Conservation (phyloP, 2,797 vertebrate genomes). For the Coregonus sp. region DNA sequence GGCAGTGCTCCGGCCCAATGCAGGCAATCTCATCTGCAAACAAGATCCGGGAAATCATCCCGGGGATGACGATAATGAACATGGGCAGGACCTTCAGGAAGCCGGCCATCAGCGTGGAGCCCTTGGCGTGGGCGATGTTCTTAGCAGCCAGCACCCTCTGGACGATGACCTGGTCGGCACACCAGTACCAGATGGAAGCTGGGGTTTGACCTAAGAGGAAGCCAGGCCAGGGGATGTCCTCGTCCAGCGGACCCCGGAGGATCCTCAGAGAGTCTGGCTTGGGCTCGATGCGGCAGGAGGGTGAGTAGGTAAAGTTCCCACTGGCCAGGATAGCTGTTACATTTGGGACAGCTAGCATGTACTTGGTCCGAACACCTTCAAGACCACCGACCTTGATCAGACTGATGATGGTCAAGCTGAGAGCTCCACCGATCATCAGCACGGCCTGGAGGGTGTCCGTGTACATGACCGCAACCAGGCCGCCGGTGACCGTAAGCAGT, state of each 20-base stretch:
- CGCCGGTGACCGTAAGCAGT: slow-evolving; percentile 92
- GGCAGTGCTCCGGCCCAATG: slow-evolving; percentile 96
- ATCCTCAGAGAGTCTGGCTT: slow-evolving; percentile 89
- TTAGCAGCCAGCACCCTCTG: slow-evolving; percentile 96
- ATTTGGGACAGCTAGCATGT: slow-evolving; percentile 93
- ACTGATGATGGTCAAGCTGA: slow-evolving; percentile 91
- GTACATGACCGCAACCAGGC: slow-evolving; percentile 95
- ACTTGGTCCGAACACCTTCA: slow-evolving; percentile 90
- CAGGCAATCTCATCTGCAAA: slow-evolving; percentile 91
- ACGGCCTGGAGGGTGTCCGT: slow-evolving; percentile 96
- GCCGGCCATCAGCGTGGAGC: slow-evolving; percentile 96
- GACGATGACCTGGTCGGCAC: slow-evolving; percentile 98
- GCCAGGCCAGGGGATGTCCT: slow-evolving; percentile 96
- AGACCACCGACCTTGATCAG: slow-evolving; percentile 91
- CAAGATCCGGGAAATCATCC: slow-evolving; percentile 97
- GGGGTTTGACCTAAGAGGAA: slow-evolving; percentile 96
- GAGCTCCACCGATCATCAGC: slow-evolving; percentile 94
- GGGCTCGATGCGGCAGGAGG: slow-evolving; percentile 87
- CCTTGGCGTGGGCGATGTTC: slow-evolving; percentile 93
- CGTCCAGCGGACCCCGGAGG: slow-evolving; percentile 88
- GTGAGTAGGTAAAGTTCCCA: slow-evolving; percentile 85
- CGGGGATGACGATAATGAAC: slow-evolving; percentile 97
- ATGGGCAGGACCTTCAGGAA: slow-evolving; percentile 95
- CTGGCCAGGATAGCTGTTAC: slow-evolving; percentile 84
- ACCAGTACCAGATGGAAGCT: slow-evolving; percentile 99